Evolutionary conservation across 37 sponge, comb jelly and placozoan genomes (phyloP), one percentile per base, ranked within the genome.

Genomic region (Amphimedon queenslandica): DNA sequence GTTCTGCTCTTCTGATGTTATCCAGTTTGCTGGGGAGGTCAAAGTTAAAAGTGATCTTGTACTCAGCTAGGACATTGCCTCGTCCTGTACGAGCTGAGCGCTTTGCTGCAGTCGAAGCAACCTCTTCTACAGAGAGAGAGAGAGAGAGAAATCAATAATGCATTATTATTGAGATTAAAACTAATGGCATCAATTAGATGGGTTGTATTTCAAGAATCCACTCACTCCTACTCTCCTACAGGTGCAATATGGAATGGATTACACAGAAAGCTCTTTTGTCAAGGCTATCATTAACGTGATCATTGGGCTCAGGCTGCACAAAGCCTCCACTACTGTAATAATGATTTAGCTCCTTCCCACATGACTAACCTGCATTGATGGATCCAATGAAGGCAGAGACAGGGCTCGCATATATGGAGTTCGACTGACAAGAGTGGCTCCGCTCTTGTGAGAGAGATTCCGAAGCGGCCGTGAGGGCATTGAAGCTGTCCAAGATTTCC

Each of bases 401-500:
- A 4, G 84, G 84, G 40, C 72, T 71, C 23, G 84, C 84, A 58
- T 66, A 84, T 58, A 77, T 77, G 1, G 71, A 78, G 0, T 77
- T 58, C 5, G 77, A 76, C 21, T 40, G 63, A 66, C 84, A 84
- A 20, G 37, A 63, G 11, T 13, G 37, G 21, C 71, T 73, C 36
- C 60, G 21, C 51, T 61, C 80, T 23, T 57, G 63, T 63, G 69
- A 58, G 1, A 69, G 33, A 55, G 35, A 55, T 20, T 55, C 36
- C 21, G 60, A 63, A n/a, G 76, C 77, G 18, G 57, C 42, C 4
- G 47, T 35, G 2, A 76, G 34, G 18, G 47, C 70, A 21, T 71
- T 16, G 27, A 55, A 70, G 16, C 70, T 33, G n/a, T 76, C 56
- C 67, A 65, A 25, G 0, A 70, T 36, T 10, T 63, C 72, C 1